phyloP scores from a whole-genome alignment of 1,140 invertebrate genomes.

The Listronotus bonariensis region DNA sequence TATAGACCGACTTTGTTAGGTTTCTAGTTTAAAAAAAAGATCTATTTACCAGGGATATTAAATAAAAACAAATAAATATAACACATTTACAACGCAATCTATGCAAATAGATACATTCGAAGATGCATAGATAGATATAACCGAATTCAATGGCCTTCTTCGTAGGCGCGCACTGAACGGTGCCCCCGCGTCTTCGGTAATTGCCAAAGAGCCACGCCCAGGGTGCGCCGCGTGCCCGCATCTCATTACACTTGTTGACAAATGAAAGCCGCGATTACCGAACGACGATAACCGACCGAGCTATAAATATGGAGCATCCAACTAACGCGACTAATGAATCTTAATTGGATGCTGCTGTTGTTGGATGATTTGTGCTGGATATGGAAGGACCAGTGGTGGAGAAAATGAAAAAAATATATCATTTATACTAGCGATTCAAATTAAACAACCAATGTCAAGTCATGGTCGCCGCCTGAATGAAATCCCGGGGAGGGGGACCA shows the following conservation, averaged over 20 bases:
- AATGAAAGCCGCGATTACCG: conserved; percentile 52
- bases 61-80: too few relatives aligned
- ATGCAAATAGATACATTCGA: conserved; percentile 17
- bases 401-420: too few relatives aligned
- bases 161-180: conserved; percentile 37
- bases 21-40: too few relatives aligned
- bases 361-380: too few relatives aligned
- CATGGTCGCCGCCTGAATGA: too few relatives aligned
- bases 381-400: conserved; percentile 1
- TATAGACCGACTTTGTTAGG: too few relatives aligned
- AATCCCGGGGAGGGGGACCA: too few relatives aligned
- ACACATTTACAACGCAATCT: background rate
- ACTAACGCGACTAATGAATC: conserved; percentile 39
- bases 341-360: conserved; percentile 22
- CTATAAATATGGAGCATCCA: conserved; percentile 35
- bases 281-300: conserved; percentile 39
- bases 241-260: conserved; percentile 56
- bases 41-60: too few relatives aligned
- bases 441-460: too few relatives aligned
- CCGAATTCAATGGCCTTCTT: conserved; percentile 12
- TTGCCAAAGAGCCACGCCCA: conserved; percentile 53
- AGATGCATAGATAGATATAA: conserved; percentile 22
- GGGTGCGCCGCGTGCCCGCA: conserved; percentile 55
- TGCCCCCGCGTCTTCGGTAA: conserved; percentile 50
- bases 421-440: too few relatives aligned